Conservation (phyloP, 2,888 invertebrate genomes). For the Blera fallax region DNA sequence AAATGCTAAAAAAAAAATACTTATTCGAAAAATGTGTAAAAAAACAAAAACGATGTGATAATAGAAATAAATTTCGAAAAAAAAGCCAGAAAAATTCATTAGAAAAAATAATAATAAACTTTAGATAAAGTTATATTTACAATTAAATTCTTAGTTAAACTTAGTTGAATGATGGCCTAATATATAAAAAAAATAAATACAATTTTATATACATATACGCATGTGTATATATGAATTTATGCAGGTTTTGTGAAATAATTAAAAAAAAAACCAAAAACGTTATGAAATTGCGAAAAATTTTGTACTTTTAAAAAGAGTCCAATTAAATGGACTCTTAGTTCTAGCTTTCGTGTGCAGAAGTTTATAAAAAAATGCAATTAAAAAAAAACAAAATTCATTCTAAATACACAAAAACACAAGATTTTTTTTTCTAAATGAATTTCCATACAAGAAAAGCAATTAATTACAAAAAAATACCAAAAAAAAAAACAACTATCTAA, state of each 20-base stretch:
- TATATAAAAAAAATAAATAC: slow-evolving; percentile 9
- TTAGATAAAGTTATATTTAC: slow-evolving; percentile 68
- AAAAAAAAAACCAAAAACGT: background rate
- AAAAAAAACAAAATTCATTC: background rate
- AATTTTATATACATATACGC: slow-evolving; percentile 23
- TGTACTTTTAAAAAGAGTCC: slow-evolving; percentile 52
- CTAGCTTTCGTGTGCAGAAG: slow-evolving; percentile 54
- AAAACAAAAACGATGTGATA: slow-evolving; percentile 68
- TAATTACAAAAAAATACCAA: slow-evolving; percentile 12
- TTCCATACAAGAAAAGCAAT: slow-evolving; percentile 2
- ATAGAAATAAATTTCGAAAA: slow-evolving; percentile 69
- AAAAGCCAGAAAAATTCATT: slow-evolving; percentile 32
- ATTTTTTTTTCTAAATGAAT: slow-evolving; percentile 13
- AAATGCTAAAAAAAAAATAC: slow-evolving; percentile 53
- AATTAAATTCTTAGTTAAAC: slow-evolving; percentile 63
- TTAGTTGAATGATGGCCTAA: slow-evolving; percentile 64
- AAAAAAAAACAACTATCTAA: slow-evolving; percentile 33
- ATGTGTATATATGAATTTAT: slow-evolving; percentile 37
- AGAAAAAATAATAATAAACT: slow-evolving; percentile 27
- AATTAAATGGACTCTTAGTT: slow-evolving; percentile 28
- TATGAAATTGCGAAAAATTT: slow-evolving; percentile 42
- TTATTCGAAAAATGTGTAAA: slow-evolving; percentile 42
- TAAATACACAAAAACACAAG: slow-evolving; percentile 12
- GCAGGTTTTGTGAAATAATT: slow-evolving; percentile 37
- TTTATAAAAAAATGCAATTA: slow-evolving; percentile 15